A percentile compares a stretch with the other conserved stretches of the same genome.
Evolutionary conservation across 2,888 invertebrate species (phyloP).

Genomic region (Portevinia maculata): DNA sequence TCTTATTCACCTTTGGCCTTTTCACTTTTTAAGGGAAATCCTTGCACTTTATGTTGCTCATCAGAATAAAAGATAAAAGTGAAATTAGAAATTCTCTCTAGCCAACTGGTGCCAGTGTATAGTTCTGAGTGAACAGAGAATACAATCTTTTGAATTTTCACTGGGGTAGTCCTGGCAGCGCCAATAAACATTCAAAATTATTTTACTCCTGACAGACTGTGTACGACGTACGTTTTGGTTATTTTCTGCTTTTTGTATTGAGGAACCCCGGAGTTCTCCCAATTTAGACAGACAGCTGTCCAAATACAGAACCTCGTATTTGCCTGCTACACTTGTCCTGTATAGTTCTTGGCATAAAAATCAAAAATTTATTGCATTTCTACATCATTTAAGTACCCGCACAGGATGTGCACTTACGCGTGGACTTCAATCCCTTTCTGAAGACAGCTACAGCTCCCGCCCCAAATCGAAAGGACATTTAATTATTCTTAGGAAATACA

Average conservation of each 20-base stretch:
- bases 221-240: conserved; percentile 8
- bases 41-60: conserved; percentile 20
- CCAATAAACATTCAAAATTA: conserved; percentile 72
- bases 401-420: conserved; percentile 48
- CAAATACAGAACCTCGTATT: conserved; percentile 48
- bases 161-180: conserved; percentile 35
- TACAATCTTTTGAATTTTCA: conserved; percentile 31
- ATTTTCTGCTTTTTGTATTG: conserved; percentile 12
- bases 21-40: conserved; percentile 68
- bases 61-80: conserved; percentile 62
- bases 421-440: neutral
- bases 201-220: conserved; percentile 47
- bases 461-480: conserved; percentile 54
- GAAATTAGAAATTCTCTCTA: conserved; percentile 66
- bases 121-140: conserved; percentile 1
- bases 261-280: conserved; percentile 7
- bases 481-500: conserved; percentile 46
- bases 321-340: conserved; percentile 16
- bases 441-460: neutral
- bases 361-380: conserved; percentile 63
- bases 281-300: conserved; percentile 61
- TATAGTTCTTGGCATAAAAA: conserved; percentile 67
- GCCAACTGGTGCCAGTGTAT: conserved; percentile 60
- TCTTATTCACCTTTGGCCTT: conserved; percentile 66
- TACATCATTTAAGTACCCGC: conserved; percentile 4